Evolutionary conservation across 2,113 vertebrate species (phyloP), one percentile per base, ranked within the genome.

Genomic region (Eleginops maclovinus): DNA sequence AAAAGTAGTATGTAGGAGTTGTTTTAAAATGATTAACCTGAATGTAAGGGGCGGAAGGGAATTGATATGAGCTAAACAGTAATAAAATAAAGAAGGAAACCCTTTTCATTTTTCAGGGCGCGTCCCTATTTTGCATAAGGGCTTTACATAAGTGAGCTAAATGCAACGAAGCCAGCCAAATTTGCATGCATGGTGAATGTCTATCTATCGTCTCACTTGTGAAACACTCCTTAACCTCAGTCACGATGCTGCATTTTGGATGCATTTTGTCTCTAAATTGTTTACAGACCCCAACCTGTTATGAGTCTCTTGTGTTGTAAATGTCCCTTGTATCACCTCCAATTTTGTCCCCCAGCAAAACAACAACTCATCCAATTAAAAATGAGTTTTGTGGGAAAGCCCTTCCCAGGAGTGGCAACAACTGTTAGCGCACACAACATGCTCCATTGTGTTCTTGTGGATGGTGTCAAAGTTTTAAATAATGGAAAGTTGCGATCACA

Each of bases 281-380:
- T 55, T 19, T 43, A 75, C 62, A 50, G 15, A 77, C 41, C 55
- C 7, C 17, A 56, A n/a, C 53, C 11, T 31, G 61, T n/a, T 6
- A 36, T 21, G 2, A 49, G 19, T 15, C 15, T 2, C 9, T 53
- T 43, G 16, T 46, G 21, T 58, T 61, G 5, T 36, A 3, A 77
- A 31, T 53, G 46, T 26, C 56, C 44, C 47, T 61, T 56, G 28
- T 46, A 54, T 55, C 40, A 75, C 7, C n/a, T 14, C 0, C 22
- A 15, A 50, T 81, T 75, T 50, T 22, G 50, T 81, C 74, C 80
- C 72, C 41, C 50, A 72, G 82, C 75, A 90, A 88, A 91, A 81
- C 83, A 93, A 90, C 88, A 89, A 77, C 82, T 89, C 49, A 69
- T 43, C 84, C 89, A 94, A 94, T 93, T 94, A 92, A 91, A 86